Evolutionary conservation across 2,888 invertebrate species (phyloP).

Genomic region (Calephelis perditalis): DNA sequence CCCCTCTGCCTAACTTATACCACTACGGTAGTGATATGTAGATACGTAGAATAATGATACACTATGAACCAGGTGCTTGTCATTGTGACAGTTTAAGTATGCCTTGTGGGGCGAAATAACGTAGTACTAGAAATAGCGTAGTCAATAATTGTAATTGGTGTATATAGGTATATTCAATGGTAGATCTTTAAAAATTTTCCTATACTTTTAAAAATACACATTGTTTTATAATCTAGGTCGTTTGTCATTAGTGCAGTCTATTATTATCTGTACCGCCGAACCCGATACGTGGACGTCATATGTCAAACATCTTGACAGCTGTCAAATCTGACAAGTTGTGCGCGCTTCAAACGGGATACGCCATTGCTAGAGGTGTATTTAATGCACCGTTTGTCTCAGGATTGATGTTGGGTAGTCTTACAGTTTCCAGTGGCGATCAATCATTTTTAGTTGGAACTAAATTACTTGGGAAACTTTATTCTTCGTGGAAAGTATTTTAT

Average conservation of each 20-base stretch:
- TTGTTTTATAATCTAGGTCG: conserved; percentile 20
- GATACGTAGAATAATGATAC: no score
- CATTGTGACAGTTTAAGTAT: no score
- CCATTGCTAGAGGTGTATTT: conserved; percentile 8
- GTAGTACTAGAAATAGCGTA: no score
- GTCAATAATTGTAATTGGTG: no score
- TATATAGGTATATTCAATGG: no score
- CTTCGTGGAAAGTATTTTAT: no score
- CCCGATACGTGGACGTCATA: conserved; percentile 25
- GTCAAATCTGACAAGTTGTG: conserved; percentile 28
- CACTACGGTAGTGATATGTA: no score
- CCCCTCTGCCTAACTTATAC: no score
- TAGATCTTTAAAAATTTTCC: not conserved
- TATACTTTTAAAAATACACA: conserved; percentile 14
- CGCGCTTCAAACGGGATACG: conserved; percentile 10
- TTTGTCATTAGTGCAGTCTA: conserved; percentile 17
- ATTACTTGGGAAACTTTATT: no score
- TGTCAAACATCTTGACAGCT: conserved; percentile 31
- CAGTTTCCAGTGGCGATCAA: conserved; percentile 10
- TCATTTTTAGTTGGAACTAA: not conserved
- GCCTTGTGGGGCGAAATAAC: no score
- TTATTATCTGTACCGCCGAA: conserved; percentile 22
- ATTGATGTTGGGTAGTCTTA: conserved; percentile 10
- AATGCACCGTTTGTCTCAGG: conserved; percentile 6
- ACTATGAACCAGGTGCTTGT: no score